These are phyloP conservation scores for Andrena flavipes DNA, from an alignment of 2,888 invertebrate species.

Conservation along the genomic window DNA sequence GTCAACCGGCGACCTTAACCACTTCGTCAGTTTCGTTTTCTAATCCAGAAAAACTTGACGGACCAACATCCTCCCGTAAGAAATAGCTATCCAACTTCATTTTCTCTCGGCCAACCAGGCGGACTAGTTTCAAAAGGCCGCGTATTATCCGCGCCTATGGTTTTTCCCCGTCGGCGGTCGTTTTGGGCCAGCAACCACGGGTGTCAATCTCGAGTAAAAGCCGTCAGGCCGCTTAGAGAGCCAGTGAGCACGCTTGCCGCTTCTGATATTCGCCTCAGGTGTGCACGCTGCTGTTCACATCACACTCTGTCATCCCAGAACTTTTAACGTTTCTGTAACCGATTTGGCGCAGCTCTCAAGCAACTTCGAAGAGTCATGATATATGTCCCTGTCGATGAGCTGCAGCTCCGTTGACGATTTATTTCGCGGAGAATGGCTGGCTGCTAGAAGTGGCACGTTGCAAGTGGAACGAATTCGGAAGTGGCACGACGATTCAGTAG, in stretches of 20 bases:
- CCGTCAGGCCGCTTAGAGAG: constrained; percentile 23
- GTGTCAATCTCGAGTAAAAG: constrained; percentile 61
- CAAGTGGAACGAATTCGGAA: constrained; percentile 49
- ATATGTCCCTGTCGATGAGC: constrained; percentile 28
- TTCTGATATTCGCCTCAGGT: not conserved
- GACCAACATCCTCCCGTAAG: constrained; percentile 11
- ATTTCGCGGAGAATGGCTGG: constrained; percentile 6
- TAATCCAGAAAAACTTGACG: constrained; percentile 47
- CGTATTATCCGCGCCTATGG: constrained; percentile 20
- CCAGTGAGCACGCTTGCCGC: not conserved
- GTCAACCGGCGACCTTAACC: constrained; percentile 22
- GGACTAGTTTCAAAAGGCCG: constrained; percentile 52
- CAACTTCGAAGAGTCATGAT: constrained; percentile 31
- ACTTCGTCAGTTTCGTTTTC: constrained; percentile 48
- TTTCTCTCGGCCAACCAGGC: constrained; percentile 46
- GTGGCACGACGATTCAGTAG: constrained; percentile 10
- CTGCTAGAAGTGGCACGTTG: constrained; percentile 33
- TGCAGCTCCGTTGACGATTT: constrained; percentile 37
- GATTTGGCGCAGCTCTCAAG: not conserved
- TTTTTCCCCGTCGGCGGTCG: constrained; percentile 43
- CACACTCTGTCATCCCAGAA: not conserved
- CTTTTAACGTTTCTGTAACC: not conserved
- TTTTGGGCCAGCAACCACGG: constrained; percentile 49
- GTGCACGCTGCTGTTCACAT: too few species aligned
- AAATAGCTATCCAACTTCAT: constrained; percentile 41